These are phyloP conservation scores for Falcunculus frontatus DNA, from an alignment of 2,113 vertebrate genomes.

Conservation along the genomic window DNA sequence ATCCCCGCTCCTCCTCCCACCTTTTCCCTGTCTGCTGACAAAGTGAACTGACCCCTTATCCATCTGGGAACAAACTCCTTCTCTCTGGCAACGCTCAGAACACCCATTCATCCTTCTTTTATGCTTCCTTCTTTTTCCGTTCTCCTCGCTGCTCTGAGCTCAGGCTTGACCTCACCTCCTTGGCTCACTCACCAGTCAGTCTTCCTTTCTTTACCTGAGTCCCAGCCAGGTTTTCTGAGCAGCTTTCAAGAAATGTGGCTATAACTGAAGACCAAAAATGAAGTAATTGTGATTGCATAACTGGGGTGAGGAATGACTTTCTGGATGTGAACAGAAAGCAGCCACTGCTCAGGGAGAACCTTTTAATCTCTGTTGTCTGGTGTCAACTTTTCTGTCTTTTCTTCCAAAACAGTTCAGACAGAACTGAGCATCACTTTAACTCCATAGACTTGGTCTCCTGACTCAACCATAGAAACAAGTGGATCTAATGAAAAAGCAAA, in stretches of 20 bases:
- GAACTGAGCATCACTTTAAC: neutral
- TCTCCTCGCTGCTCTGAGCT: neutral
- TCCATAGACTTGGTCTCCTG: neutral
- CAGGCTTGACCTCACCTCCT: neutral
- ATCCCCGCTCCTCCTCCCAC: neutral
- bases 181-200: neutral
- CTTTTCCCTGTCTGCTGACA: neutral
- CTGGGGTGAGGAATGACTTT: neutral
- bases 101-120: too few species aligned
- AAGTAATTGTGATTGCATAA: constrained; percentile 23
- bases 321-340: neutral
- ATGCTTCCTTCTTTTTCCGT: neutral
- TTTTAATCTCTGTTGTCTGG: neutral
- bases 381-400: neutral
- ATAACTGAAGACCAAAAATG: constrained; percentile 27
- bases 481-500: constrained; percentile 26
- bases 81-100: neutral
- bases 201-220: neutral
- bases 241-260: neutral
- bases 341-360: neutral
- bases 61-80: neutral
- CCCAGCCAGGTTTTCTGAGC: constrained; percentile 46
- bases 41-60: neutral
- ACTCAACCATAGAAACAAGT: neutral
- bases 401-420: neutral